phyloP scores from a whole-genome alignment of 2,797 vertebrate genomes.

The Thaleichthys pacificus region DNA sequence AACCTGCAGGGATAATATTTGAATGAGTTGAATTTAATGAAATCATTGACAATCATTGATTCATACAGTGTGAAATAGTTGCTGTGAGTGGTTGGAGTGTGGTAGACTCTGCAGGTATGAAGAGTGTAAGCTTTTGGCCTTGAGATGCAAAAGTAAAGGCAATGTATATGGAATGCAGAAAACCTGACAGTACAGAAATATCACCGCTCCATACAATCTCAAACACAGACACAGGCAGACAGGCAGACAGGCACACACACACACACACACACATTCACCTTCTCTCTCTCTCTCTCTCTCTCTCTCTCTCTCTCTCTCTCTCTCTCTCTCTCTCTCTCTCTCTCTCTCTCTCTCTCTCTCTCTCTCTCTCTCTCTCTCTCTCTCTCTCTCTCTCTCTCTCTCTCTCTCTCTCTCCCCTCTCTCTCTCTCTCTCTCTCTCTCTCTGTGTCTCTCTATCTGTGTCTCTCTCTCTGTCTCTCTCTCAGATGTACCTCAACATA shows the following conservation, averaged over 20 bases:
- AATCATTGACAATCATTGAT: no score
- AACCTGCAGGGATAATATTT: no score
- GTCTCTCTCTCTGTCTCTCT: not conserved
- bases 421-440: not conserved
- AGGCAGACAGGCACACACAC: no score
- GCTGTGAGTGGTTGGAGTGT: not conserved
- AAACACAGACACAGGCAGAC: not conserved
- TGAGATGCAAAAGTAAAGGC: not conserved
- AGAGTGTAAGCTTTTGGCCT: not conserved
- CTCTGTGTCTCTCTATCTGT: no score
- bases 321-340: not conserved
- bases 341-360: not conserved
- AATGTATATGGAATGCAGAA: not conserved
- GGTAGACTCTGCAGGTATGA: not conserved
- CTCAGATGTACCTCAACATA: not conserved
- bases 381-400: not conserved
- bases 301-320: slow-evolving; percentile 4
- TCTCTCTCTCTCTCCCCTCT: not conserved
- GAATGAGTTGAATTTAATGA: no score
- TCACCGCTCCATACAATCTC: not conserved
- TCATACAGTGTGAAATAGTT: not conserved
- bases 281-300: not conserved
- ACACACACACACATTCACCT: slow-evolving; percentile 12
- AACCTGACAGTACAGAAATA: not conserved
- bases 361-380: slow-evolving; percentile 1